Percentiles rank a stretch among this genome's conserved stretches.
phyloP scores from a whole-genome alignment of 2,113 vertebrate species.

The Rhabdomys dilectus region DNA sequence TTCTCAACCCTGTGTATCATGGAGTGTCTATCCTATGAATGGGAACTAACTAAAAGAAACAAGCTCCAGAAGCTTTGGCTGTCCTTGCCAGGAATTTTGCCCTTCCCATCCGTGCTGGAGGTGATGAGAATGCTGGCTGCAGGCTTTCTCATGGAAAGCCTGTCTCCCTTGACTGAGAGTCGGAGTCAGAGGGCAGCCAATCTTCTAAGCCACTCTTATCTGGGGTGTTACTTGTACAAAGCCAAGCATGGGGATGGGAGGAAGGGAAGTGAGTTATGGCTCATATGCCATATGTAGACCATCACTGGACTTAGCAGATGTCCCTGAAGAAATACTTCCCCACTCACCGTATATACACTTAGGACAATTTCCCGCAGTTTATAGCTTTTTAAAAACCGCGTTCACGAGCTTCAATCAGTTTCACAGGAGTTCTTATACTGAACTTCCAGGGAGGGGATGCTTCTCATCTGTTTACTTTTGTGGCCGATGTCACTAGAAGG shows the following conservation, averaged over 20 bases:
- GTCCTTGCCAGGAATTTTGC: not conserved
- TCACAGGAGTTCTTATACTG: not conserved
- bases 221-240: slow-evolving; percentile 19
- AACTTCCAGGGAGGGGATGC: slow-evolving; percentile 4
- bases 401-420: not conserved
- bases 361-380: slow-evolving; percentile 27
- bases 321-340: slow-evolving; percentile 57
- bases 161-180: slow-evolving; percentile 9
- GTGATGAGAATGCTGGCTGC: slow-evolving; percentile 11
- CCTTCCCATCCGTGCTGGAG: not conserved
- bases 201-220: not conserved
- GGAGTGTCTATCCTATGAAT: not conserved
- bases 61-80: not conserved
- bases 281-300: not conserved
- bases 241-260: not conserved
- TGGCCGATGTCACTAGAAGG: not conserved
- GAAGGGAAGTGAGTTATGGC: not conserved
- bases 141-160: not conserved
- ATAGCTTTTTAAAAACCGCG: not conserved
- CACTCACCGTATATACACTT: not conserved
- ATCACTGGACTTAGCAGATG: slow-evolving; percentile 48
- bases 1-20: not conserved
- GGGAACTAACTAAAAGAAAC: not conserved
- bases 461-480: not conserved
- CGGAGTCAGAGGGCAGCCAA: not conserved